These are phyloP conservation scores for Pipistrellus pygmaeus DNA, from an alignment of 2,797 vertebrate species.

Conservation along the genomic window DNA sequence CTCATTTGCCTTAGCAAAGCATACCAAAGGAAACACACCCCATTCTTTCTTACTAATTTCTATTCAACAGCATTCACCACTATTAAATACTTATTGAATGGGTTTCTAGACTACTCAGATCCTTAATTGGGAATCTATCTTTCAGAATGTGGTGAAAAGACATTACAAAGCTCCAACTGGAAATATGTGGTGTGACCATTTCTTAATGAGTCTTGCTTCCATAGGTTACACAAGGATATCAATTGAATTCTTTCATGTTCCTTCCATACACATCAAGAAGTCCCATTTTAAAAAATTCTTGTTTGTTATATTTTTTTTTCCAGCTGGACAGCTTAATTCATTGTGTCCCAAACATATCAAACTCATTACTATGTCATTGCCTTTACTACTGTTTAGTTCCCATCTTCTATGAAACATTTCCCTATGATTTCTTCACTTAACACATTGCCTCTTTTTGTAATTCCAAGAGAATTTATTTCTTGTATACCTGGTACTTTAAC, in stretches of 20 bases:
- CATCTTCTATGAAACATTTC: background rate
- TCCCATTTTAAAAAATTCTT: background rate
- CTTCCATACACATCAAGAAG: background rate
- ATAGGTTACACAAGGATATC: conserved; percentile 52
- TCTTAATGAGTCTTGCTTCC: conserved; percentile 62
- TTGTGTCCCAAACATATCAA: background rate
- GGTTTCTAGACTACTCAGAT: conserved; percentile 31
- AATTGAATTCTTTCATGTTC: conserved; percentile 35
- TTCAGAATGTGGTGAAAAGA: conserved; percentile 23
- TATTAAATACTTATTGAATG: background rate
- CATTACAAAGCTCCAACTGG: background rate
- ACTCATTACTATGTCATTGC: background rate
- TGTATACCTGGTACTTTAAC: background rate
- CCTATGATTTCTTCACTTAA: background rate
- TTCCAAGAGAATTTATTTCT: conserved; percentile 20
- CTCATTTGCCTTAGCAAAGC: background rate
- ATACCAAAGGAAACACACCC: background rate
- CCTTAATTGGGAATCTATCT: conserved; percentile 1
- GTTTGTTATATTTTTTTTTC: background rate
- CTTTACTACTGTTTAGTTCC: background rate
- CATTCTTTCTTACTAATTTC: background rate
- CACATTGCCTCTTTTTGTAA: background rate
- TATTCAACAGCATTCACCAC: background rate
- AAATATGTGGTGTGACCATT: conserved; percentile 31
- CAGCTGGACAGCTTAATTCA: background rate